Conservation (phyloP, 1,140 invertebrate genomes). For the Eubasilissa regina region DNA sequence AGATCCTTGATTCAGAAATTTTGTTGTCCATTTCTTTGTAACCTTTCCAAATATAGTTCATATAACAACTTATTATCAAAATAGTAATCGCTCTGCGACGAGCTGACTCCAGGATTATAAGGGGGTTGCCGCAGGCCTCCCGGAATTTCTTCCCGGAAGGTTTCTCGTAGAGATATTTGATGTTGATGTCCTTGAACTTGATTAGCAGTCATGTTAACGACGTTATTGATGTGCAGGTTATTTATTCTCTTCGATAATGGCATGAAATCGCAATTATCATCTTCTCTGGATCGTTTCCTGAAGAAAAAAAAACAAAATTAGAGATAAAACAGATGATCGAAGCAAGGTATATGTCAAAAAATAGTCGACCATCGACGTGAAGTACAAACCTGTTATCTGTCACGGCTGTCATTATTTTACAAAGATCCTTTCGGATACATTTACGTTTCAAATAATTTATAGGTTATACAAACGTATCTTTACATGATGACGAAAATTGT, state of each 20-base stretch:
- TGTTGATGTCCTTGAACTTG: slow-evolving; percentile 47
- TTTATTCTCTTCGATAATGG: slow-evolving; percentile 85
- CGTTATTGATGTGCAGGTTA: slow-evolving; percentile 82
- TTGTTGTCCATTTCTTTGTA: slow-evolving; percentile 69
- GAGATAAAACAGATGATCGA: slow-evolving; percentile 2
- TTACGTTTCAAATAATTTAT: neutral
- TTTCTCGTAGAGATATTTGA: slow-evolving; percentile 52
- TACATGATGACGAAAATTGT: slow-evolving; percentile 32
- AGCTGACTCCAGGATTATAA: slow-evolving; percentile 70
- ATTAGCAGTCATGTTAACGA: slow-evolving; percentile 47
- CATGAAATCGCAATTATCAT: slow-evolving; percentile 82
- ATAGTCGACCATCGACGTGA: neutral
- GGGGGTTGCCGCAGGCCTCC: slow-evolving; percentile 65
- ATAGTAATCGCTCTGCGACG: slow-evolving; percentile 69
- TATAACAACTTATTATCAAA: slow-evolving; percentile 71
- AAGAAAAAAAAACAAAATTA: slow-evolving; percentile 57
- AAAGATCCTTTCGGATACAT: slow-evolving; percentile 23
- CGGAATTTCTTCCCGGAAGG: slow-evolving; percentile 57
- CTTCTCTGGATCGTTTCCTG: slow-evolving; percentile 80
- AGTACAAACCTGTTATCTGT: slow-evolving; percentile 51
- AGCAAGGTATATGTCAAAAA: slow-evolving; percentile 23
- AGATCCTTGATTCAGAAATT: slow-evolving; percentile 15
- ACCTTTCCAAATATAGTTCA: slow-evolving; percentile 71
- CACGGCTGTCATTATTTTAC: slow-evolving; percentile 45
- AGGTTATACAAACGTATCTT: neutral